phyloP scores from a whole-genome alignment of 2,888 invertebrate genomes.

The Sceliomorpha sp. region DNA sequence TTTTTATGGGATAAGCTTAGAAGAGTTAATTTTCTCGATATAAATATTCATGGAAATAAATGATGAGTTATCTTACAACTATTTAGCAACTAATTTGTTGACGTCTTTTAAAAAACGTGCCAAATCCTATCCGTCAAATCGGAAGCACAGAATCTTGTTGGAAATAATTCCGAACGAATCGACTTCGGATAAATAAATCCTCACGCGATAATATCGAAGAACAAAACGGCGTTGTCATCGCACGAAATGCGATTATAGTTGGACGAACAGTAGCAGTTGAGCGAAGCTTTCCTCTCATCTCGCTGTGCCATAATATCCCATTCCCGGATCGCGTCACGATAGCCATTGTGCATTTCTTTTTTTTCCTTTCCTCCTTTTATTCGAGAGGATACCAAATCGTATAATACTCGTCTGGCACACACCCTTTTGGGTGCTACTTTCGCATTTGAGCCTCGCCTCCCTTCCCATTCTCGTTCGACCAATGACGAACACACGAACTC shows the following conservation, averaged over 20 bases:
- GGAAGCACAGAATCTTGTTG: constrained; percentile 51
- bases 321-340: constrained; percentile 58
- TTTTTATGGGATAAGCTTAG: too few relatives aligned
- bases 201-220: constrained; percentile 54
- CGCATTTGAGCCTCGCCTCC: constrained; percentile 58
- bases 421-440: constrained; percentile 53
- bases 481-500: constrained; percentile 54
- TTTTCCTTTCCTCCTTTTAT: constrained; percentile 32
- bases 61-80: too few relatives aligned
- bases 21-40: too few relatives aligned
- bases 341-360: constrained; percentile 59
- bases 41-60: too few relatives aligned
- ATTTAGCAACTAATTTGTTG: too few relatives aligned
- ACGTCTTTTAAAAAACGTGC: too few relatives aligned
- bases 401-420: constrained; percentile 54
- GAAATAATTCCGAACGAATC: constrained; percentile 56
- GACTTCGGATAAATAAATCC: constrained; percentile 53
- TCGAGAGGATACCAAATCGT: constrained; percentile 49
- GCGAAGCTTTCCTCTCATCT: constrained; percentile 48
- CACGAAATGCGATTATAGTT: constrained; percentile 55
- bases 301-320: constrained; percentile 56
- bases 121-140: constrained; percentile 42
- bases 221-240: constrained; percentile 57
- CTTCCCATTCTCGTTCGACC: constrained; percentile 58
- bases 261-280: constrained; percentile 47